Base-by-base conservation (phyloP, 2,888 invertebrate species). In the Ophion ventricosus region DNA sequence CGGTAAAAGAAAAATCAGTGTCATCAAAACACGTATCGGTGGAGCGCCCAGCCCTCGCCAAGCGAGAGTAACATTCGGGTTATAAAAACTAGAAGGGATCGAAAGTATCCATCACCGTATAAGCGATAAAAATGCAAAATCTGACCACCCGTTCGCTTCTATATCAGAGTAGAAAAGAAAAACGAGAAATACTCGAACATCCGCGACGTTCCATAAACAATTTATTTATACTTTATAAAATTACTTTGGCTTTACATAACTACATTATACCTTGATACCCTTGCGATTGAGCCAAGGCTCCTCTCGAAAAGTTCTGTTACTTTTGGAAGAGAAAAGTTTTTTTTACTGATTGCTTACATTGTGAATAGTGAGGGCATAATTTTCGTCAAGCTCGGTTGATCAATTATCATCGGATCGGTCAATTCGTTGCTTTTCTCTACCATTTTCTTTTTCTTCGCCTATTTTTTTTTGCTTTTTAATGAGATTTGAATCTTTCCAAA, bases 221-320 rank as follows among this genome's bases (percentile, higher is more conserved):
- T 87, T 85, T 86, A 83, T 76, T 70, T 75, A 73, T 74, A 77
- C 35, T 80, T 84, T 83, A 84, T 85, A 75, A 81, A 87, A 85
- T 82, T 83, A 85, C 78, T 85, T 87, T 86, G 86, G 83, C 80
- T 85, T 81, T 82, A 78, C 81, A 83, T 83, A 85, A 80, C 85
- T 85, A 78, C 82, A 25, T 17, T 57, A 84, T 77, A 84, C 81
- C 70, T 76, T 69, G 40, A 80, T 82, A 81, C 76, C 73, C 73
- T 67, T 54, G 14, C 49, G 64, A 8, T 57, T 40, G 66, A 74
- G 61, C 64, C 64, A 66, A 78, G 54, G 63, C 54, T 72, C 66
- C 43, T 77, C 59, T 76, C 57, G 11, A 66, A 72, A 57, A 67
- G 73, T 14, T 43, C 11, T 14, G 74, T 69, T 40, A 20, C 35